Base-by-base conservation (phyloP, 2,113 vertebrate genomes). In the Pedetes capensis region DNA sequence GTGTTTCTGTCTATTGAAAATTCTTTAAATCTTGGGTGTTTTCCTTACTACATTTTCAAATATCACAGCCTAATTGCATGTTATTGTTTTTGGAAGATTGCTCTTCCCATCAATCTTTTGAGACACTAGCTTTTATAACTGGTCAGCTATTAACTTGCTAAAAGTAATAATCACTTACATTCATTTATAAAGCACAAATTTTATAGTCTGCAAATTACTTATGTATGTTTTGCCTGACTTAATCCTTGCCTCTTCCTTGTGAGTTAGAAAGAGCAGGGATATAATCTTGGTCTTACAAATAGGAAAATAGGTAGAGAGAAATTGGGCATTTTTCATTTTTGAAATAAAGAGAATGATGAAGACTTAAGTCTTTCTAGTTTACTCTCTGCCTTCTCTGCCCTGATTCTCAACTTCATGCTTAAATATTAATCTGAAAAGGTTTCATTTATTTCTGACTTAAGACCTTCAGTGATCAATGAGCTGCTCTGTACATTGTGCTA, bases 311-410 rank as follows among this genome's bases (percentile, higher is more conserved):
- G 29, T 7, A 69, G 18, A n/a, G n/a, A 91, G 32, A 89, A 89
- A 84, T 49, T 23, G 39, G 32, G 8, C 27, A 20, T 42, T 42
- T 66, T 83, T 68, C 34, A 34, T 68, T 89, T 85, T 83, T 61
- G 34, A 90, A 90, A 63, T 85, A 72, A 44, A 94, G 42, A 49
- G 42, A 51, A 69, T 63, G 29, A 61, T 37, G 8, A 88, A 44
- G 34, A 68, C 20, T 47, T 57, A 34, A 47, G 47, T 51, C 42
- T 59, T 32, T 90, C 51, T 68, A 27, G 37, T 57, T 83, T 59
- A 25, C 20, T 16, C 10, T 42, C 27, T 0, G 17, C 4, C 3
- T 8, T n/a, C n/a, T n/a, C n/a, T n/a, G n/a, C 20, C 6, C 9
- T 29, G 25, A 39, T 71, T 37, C 22, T 86, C 55, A 66, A 64